Evolutionary conservation across 1,140 invertebrate species (phyloP).

Genomic region (Solenopsis fugax): DNA sequence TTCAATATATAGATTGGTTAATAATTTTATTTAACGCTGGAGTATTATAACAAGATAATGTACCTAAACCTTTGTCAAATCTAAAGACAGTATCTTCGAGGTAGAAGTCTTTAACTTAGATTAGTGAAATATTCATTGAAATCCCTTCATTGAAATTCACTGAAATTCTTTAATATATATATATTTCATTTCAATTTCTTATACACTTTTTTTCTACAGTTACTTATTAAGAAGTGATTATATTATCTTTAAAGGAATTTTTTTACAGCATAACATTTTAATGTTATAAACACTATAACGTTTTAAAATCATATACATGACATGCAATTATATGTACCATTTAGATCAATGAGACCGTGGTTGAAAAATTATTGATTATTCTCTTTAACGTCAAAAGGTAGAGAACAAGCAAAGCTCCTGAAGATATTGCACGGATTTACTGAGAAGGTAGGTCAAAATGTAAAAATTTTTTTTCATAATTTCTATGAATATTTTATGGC

Average conservation of each 20-base stretch:
- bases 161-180: too few species aligned
- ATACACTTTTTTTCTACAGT: too few species aligned
- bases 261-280: not conserved
- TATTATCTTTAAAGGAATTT: not conserved
- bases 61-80: too few species aligned
- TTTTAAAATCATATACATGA: too few species aligned
- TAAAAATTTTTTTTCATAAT: slow-evolving; percentile 7
- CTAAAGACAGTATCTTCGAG: too few species aligned
- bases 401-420: slow-evolving; percentile 87
- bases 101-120: too few species aligned
- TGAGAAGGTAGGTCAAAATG: slow-evolving; percentile 86
- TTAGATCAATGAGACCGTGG: slow-evolving; percentile 88
- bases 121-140: too few species aligned
- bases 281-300: not conserved
- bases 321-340: not conserved
- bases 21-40: too few species aligned
- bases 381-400: slow-evolving; percentile 83
- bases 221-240: not conserved
- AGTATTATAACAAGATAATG: too few species aligned
- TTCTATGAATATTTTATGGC: not conserved
- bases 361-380: slow-evolving; percentile 87
- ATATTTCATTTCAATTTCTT: too few species aligned
- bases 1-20: too few species aligned
- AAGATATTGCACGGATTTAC: slow-evolving; percentile 90
- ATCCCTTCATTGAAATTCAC: too few species aligned